phyloP scores from a whole-genome alignment of 2,888 invertebrate genomes.

The Elaeidobius kamerunicus region DNA sequence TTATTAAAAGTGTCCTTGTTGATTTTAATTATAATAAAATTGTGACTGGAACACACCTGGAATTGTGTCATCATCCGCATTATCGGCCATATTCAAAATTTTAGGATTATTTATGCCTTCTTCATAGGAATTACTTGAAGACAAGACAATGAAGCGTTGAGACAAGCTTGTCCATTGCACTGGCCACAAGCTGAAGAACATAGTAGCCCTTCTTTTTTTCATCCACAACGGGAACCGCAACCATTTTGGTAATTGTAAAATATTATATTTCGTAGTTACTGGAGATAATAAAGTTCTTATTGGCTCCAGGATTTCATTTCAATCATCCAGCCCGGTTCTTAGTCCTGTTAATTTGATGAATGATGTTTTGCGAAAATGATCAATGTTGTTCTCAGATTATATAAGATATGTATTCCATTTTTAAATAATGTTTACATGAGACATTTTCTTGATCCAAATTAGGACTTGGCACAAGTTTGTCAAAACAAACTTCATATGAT shows the following conservation, averaged over 20 bases:
- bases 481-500: slow-evolving; percentile 44
- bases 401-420: slow-evolving; percentile 1
- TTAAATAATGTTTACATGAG: slow-evolving; percentile 1
- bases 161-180: neutral
- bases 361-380: slow-evolving; percentile 26
- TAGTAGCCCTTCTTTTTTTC: too few relatives aligned
- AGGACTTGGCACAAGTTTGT: slow-evolving; percentile 40
- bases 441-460: slow-evolving; percentile 8
- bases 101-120: slow-evolving; percentile 31
- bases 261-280: slow-evolving; percentile 10
- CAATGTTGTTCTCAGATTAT: slow-evolving; percentile 4
- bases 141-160: slow-evolving; percentile 1
- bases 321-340: slow-evolving; percentile 29
- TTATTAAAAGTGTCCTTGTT: too few relatives aligned
- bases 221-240: neutral
- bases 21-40: too few relatives aligned
- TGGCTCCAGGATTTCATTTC: slow-evolving; percentile 13
- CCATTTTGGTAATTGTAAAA: slow-evolving; percentile 2
- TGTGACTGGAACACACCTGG: neutral
- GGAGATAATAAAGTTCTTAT: slow-evolving; percentile 9
- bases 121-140: slow-evolving; percentile 2
- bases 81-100: slow-evolving; percentile 19
- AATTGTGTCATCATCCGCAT: slow-evolving; percentile 22
- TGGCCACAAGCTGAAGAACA: neutral
- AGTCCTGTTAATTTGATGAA: slow-evolving; percentile 34